These are phyloP conservation scores for Eumerus sabulonum DNA, from an alignment of 2,888 invertebrate genomes.

Conservation along the genomic window DNA sequence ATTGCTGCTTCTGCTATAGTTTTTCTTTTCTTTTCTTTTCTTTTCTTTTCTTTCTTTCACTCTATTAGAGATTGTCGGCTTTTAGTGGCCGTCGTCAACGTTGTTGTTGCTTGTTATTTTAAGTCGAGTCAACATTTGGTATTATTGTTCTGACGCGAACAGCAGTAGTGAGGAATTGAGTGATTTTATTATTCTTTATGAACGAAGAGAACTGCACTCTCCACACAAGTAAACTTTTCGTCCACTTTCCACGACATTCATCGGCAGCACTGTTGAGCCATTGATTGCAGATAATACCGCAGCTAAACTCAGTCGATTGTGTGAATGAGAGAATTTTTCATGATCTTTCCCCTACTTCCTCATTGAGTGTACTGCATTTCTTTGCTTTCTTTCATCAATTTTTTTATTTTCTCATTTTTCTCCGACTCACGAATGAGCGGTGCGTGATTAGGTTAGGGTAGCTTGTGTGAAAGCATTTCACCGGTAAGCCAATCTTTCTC, in stretches of 20 bases:
- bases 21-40: slow-evolving; percentile 63
- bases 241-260: slow-evolving; percentile 38
- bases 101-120: too few species aligned
- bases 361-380: too few species aligned
- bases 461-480: slow-evolving; percentile 68
- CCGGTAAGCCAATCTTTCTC: slow-evolving; percentile 10
- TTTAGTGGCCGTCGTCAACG: too few species aligned
- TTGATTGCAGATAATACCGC: not conserved
- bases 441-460: slow-evolving; percentile 26
- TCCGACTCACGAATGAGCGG: slow-evolving; percentile 11
- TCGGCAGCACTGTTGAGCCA: too few species aligned
- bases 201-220: slow-evolving; percentile 26
- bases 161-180: slow-evolving; percentile 63
- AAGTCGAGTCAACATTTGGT: too few species aligned
- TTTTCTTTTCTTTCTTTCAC: slow-evolving; percentile 61
- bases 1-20: slow-evolving; percentile 43
- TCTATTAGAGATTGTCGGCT: slow-evolving; percentile 26
- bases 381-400: too few species aligned
- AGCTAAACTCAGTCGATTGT: slow-evolving; percentile 15
- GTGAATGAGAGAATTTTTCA: slow-evolving; percentile 56
- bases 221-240: slow-evolving; percentile 10
- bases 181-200: slow-evolving; percentile 57
- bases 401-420: slow-evolving; percentile 27
- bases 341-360: too few species aligned
- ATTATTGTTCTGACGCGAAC: slow-evolving; percentile 5